Evolutionary conservation across 2,113 vertebrate genomes (phyloP).

Genomic region (Psephotus haematonotus): DNA sequence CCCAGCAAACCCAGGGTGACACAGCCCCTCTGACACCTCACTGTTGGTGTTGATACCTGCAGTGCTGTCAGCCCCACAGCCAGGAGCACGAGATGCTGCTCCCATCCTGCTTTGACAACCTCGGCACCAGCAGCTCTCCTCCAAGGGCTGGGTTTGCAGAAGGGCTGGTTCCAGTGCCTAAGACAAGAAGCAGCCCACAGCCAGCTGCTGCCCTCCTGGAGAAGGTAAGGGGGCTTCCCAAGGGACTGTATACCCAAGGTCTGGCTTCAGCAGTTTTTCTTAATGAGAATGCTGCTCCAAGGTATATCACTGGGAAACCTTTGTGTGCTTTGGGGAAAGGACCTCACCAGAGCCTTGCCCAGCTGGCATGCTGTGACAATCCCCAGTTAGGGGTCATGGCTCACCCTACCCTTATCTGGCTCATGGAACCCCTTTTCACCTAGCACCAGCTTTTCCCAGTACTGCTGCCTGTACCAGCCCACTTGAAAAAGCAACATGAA

Average conservation of each 20-base stretch:
- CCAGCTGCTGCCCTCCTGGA: not conserved
- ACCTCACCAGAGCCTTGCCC: not conserved
- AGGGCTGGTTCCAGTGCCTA: not conserved
- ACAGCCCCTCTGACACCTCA: accelerated
- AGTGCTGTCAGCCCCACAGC: no score
- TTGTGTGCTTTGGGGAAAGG: not conserved
- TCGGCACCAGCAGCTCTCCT: no score
- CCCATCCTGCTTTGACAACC: not conserved
- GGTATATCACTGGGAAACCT: not conserved
- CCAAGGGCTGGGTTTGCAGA: not conserved
- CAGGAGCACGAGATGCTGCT: accelerated
- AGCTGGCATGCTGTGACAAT: not conserved
- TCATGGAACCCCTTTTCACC: not conserved
- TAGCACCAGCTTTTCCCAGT: not conserved
- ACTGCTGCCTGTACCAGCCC: accelerated
- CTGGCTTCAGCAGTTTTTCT: not conserved
- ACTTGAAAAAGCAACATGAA: accelerated
- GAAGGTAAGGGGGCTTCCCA: not conserved
- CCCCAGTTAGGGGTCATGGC: not conserved
- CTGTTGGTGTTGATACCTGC: not conserved
- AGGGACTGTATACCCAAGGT: not conserved
- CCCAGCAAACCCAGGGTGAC: not conserved
- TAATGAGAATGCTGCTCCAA: constrained; percentile 18
- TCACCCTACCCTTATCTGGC: not conserved
- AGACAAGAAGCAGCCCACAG: not conserved